Conservation (phyloP, 2,113 vertebrate genomes). For the Scomber japonicus region DNA sequence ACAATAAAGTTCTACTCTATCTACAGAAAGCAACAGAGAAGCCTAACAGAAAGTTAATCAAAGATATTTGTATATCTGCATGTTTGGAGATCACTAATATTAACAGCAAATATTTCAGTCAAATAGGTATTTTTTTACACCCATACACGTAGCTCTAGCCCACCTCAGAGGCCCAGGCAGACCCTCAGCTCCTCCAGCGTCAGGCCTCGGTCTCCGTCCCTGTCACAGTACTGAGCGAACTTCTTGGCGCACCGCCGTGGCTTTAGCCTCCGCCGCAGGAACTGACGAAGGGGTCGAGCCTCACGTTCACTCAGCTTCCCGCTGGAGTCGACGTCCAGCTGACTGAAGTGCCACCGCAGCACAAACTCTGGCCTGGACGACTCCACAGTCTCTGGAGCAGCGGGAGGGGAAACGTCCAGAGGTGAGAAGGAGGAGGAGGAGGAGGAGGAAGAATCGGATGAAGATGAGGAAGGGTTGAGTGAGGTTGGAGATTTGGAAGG, state of each 20-base stretch:
- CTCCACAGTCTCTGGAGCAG: neutral
- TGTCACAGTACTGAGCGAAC: slow-evolving; percentile 80
- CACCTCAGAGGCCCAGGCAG: slow-evolving; percentile 73
- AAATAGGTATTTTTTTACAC: no score
- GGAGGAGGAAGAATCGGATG: no score
- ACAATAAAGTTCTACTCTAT: no score
- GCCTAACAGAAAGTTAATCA: no score
- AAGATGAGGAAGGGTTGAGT: neutral
- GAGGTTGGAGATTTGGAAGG: slow-evolving; percentile 1
- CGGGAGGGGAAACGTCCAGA: neutral
- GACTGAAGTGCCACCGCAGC: slow-evolving; percentile 74
- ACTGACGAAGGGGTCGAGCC: slow-evolving; percentile 72
- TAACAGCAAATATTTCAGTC: no score
- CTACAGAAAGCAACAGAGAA: no score
- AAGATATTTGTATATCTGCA: no score
- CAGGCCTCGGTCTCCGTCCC: slow-evolving; percentile 67
- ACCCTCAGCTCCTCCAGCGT: slow-evolving; percentile 74
- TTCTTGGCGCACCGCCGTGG: slow-evolving; percentile 79
- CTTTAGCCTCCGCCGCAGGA: slow-evolving; percentile 69
- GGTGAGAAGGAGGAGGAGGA: slow-evolving; percentile 26
- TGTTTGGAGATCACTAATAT: no score
- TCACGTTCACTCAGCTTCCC: slow-evolving; percentile 75
- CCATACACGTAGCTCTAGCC: neutral
- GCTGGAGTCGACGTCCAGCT: slow-evolving; percentile 76
- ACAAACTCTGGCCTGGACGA: slow-evolving; percentile 47